phyloP scores from a whole-genome alignment of 2,797 vertebrate species.

The Aldrovandia affinis region DNA sequence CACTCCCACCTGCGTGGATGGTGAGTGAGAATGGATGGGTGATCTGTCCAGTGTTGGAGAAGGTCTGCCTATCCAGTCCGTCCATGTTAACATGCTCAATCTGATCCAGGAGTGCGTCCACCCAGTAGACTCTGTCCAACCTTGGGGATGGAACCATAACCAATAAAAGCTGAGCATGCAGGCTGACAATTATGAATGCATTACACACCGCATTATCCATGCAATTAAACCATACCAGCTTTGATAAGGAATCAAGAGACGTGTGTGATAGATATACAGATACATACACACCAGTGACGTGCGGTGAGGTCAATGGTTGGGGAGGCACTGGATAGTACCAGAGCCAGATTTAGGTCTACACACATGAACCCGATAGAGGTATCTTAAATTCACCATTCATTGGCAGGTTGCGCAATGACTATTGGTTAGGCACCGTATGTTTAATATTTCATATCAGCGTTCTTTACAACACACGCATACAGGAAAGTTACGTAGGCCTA shows the following conservation, averaged over 20 bases:
- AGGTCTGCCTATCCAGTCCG: slow-evolving; percentile 65
- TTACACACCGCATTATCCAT: not conserved
- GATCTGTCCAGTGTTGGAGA: slow-evolving; percentile 70
- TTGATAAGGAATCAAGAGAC: not conserved
- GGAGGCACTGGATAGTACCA: too few relatives aligned
- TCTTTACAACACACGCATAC: too few relatives aligned
- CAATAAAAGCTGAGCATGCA: not conserved
- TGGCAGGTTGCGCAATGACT: too few relatives aligned
- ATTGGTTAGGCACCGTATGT: too few relatives aligned
- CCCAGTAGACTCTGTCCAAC: slow-evolving; percentile 71
- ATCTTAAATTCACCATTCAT: too few relatives aligned
- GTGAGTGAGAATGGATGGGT: slow-evolving; percentile 72
- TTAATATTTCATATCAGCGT: too few relatives aligned
- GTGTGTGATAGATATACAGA: not conserved
- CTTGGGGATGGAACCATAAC: slow-evolving; percentile 44
- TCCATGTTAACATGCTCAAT: slow-evolving; percentile 63
- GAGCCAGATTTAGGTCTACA: too few relatives aligned
- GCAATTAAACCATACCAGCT: not conserved
- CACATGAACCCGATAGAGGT: too few relatives aligned
- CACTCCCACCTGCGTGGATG: slow-evolving; percentile 62
- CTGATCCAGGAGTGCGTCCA: slow-evolving; percentile 66
- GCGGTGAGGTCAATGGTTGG: too few relatives aligned
- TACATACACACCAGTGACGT: too few relatives aligned
- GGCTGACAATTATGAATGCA: not conserved
- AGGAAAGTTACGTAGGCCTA: too few relatives aligned